A percentile compares a stretch with the other conserved stretches of the same genome.
These are phyloP conservation scores for Ganaspis sp. DNA, from an alignment of 1,140 invertebrate genomes.

Conservation along the genomic window DNA sequence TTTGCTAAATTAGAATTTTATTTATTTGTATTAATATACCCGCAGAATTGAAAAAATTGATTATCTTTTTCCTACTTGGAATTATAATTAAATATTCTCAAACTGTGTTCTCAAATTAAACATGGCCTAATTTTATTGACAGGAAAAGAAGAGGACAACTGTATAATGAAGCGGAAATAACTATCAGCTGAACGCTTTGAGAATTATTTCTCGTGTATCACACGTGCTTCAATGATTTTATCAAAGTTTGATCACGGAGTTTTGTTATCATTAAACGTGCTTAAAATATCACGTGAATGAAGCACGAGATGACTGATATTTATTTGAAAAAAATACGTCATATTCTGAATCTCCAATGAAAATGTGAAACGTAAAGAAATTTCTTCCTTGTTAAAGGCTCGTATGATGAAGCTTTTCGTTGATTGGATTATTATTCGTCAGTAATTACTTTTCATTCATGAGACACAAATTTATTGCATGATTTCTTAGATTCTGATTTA, in stretches of 20 bases:
- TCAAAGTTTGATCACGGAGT: conserved; percentile 34
- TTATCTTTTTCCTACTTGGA: not conserved
- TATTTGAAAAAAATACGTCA: not conserved
- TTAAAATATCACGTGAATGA: conserved; percentile 40
- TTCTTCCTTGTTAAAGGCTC: not conserved
- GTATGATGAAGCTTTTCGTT: not conserved
- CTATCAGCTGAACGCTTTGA: not conserved
- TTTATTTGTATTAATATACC: too few species aligned
- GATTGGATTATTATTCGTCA: not conserved
- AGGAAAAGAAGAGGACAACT: not conserved
- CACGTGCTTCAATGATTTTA: conserved; percentile 26
- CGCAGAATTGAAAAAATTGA: not conserved
- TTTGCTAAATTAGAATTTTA: too few species aligned
- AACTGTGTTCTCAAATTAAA: not conserved
- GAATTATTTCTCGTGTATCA: not conserved
- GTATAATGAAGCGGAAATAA: not conserved
- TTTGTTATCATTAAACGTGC: conserved; percentile 39
- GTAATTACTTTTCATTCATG: not conserved
- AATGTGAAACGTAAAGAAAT: not conserved
- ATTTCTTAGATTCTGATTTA: not conserved
- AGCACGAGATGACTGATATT: conserved; percentile 20
- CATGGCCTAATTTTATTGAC: not conserved
- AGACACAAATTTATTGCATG: not conserved
- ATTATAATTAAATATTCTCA: not conserved
- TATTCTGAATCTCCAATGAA: not conserved